A percentile compares a stretch with the other conserved stretches of the same genome.
These are phyloP conservation scores for Panagrolaimus sp. DNA, from an alignment of 1,140 invertebrate species.

Conservation along the genomic window DNA sequence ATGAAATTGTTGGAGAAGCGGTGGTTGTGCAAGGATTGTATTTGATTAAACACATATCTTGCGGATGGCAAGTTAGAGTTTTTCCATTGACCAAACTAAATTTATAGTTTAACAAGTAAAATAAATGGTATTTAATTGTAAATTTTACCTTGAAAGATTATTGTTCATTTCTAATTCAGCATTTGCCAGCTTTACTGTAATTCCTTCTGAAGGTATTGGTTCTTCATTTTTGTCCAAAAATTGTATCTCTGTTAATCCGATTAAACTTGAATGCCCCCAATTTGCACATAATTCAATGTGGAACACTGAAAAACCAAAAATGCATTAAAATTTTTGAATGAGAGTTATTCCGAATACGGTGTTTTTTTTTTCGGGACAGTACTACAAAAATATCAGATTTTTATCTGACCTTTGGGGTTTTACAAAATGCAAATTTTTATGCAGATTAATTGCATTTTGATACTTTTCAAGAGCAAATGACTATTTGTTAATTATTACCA, in stretches of 20 bases:
- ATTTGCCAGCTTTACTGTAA: not conserved
- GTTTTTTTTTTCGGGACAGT: too few relatives aligned
- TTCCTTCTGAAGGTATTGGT: conserved; percentile 27
- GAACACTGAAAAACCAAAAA: conserved; percentile 53
- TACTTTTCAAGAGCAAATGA: too few relatives aligned
- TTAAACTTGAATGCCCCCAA: conserved; percentile 62
- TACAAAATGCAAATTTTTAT: too few relatives aligned
- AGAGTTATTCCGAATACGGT: too few relatives aligned
- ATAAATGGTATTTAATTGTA: not conserved
- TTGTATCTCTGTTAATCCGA: conserved; percentile 63
- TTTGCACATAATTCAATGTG: conserved; percentile 62
- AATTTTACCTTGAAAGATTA: conserved; percentile 18
- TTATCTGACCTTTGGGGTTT: too few relatives aligned
- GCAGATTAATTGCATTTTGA: too few relatives aligned
- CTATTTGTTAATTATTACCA: too few relatives aligned
- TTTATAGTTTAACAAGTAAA: not conserved
- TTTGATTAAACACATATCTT: conserved; percentile 64
- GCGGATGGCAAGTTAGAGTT: conserved; percentile 61
- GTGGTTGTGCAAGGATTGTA: conserved; percentile 60
- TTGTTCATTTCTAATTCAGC: not conserved
- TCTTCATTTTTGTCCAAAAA: conserved; percentile 61
- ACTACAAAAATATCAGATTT: too few relatives aligned
- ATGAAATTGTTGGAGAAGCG: conserved; percentile 59
- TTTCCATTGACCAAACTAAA: conserved; percentile 61
- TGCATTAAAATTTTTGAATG: not conserved